These are phyloP conservation scores for Drosophila serrata DNA, from an alignment of 1,140 invertebrate species.

Conservation along the genomic window DNA sequence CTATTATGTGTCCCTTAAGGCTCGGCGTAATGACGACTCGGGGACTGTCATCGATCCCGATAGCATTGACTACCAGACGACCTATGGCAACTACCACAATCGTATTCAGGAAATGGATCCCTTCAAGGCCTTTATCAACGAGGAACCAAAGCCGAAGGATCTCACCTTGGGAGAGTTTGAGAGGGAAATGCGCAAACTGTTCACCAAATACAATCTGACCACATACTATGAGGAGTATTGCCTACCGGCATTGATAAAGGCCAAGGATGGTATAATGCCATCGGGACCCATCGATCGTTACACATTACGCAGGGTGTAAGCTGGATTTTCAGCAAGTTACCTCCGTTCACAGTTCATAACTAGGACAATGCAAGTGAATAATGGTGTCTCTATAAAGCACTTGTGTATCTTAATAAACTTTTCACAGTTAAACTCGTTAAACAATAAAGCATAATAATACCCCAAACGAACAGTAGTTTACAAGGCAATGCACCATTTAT, in stretches of 20 bases:
- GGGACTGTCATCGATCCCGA: background rate
- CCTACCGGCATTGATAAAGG: constrained; percentile 60
- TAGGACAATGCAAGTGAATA: background rate
- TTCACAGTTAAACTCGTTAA: background rate
- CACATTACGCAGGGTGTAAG: constrained; percentile 52
- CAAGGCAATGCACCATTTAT: background rate
- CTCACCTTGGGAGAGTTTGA: constrained; percentile 32
- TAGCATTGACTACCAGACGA: constrained; percentile 52
- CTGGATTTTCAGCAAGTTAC: background rate
- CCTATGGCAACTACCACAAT: constrained; percentile 69
- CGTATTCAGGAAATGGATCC: constrained; percentile 49
- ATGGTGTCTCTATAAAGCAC: background rate
- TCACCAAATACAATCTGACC: constrained; percentile 61
- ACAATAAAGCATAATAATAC: constrained; percentile 1
- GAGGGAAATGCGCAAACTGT: constrained; percentile 63
- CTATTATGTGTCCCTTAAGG: constrained; percentile 41
- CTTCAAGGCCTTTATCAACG: constrained; percentile 18
- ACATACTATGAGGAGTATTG: constrained; percentile 68
- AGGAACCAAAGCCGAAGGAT: constrained; percentile 12
- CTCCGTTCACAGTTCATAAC: background rate
- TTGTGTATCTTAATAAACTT: background rate
- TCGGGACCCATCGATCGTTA: constrained; percentile 67
- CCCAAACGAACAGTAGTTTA: background rate
- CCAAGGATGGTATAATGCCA: constrained; percentile 67
- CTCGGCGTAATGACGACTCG: constrained; percentile 8